Conservation (phyloP, 2,888 invertebrate species). For the Helicoverpa assulta region DNA sequence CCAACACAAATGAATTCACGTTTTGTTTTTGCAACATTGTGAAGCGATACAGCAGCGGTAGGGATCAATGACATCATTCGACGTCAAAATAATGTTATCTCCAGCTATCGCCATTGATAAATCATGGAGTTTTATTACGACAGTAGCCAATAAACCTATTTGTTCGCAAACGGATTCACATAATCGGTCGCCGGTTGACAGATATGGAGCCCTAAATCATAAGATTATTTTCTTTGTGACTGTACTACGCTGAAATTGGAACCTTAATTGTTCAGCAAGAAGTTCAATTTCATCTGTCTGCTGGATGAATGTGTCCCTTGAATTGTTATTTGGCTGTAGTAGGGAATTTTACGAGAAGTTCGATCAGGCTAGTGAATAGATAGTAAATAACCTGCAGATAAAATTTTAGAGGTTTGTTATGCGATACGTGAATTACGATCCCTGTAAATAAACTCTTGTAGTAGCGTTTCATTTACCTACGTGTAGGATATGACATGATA, state of each 20-base stretch:
- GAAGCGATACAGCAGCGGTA: conserved; percentile 59
- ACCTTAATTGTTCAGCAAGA: conserved; percentile 58
- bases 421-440: conserved; percentile 44
- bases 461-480: conserved; percentile 29
- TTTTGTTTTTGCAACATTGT: conserved; percentile 55
- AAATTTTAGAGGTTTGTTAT: conserved; percentile 62
- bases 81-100: conserved; percentile 70
- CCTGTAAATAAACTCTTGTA: conserved; percentile 31
- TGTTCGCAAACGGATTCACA: conserved; percentile 84
- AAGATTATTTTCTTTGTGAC: conserved; percentile 81
- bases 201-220: conserved; percentile 85
- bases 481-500: conserved; percentile 14
- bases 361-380: conserved; percentile 73
- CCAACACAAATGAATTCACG: conserved; percentile 35
- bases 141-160: conserved; percentile 88
- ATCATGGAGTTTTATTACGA: conserved; percentile 83
- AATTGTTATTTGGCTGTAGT: conserved; percentile 72
- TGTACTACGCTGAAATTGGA: conserved; percentile 48
- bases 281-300: conserved; percentile 47
- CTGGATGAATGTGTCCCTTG: conserved; percentile 61
- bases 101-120: conserved; percentile 71
- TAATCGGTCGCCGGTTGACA: conserved; percentile 82
- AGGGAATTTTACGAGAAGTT: conserved; percentile 77
- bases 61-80: conserved; percentile 70
- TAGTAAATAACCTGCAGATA: conserved; percentile 71